A percentile compares a stretch with the other conserved stretches of the same genome.
phyloP scores from a whole-genome alignment of 2,113 vertebrate genomes.

The Eurystomus gularis region DNA sequence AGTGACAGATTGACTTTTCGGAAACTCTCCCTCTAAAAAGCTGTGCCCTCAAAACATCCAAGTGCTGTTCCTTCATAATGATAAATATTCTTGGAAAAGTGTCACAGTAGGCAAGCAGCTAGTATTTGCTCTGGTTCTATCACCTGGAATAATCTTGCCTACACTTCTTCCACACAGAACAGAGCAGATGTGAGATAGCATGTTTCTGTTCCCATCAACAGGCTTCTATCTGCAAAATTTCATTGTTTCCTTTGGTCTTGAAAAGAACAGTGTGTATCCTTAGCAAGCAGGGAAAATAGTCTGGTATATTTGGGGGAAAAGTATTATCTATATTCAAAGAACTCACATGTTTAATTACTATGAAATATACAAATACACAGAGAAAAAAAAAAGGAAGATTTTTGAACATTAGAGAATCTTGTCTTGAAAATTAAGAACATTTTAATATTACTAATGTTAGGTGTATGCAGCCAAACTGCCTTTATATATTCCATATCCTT shows the following conservation, averaged over 20 bases:
- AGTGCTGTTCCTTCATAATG: background rate
- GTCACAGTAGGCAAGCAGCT: background rate
- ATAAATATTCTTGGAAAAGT: background rate
- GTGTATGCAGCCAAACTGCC: background rate
- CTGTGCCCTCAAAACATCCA: background rate
- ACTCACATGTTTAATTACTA: background rate
- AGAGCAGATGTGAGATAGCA: background rate
- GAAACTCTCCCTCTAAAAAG: background rate
- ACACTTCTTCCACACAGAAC: background rate
- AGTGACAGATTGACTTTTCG: background rate
- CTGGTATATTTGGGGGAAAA: background rate
- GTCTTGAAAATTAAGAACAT: background rate
- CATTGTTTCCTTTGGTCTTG: background rate
- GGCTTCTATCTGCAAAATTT: background rate
- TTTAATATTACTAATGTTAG: background rate
- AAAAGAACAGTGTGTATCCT: background rate
- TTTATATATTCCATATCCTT: background rate
- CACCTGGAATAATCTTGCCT: background rate
- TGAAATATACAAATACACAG: background rate
- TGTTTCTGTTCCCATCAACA: background rate
- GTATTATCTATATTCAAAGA: background rate
- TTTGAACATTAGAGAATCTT: background rate
- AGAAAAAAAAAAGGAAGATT: background rate
- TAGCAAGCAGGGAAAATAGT: background rate
- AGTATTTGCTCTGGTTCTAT: background rate